Evolutionary conservation across 2,888 invertebrate species (phyloP), one percentile per base, ranked within the genome.

Genomic region (Megalurothrips usitatus): DNA sequence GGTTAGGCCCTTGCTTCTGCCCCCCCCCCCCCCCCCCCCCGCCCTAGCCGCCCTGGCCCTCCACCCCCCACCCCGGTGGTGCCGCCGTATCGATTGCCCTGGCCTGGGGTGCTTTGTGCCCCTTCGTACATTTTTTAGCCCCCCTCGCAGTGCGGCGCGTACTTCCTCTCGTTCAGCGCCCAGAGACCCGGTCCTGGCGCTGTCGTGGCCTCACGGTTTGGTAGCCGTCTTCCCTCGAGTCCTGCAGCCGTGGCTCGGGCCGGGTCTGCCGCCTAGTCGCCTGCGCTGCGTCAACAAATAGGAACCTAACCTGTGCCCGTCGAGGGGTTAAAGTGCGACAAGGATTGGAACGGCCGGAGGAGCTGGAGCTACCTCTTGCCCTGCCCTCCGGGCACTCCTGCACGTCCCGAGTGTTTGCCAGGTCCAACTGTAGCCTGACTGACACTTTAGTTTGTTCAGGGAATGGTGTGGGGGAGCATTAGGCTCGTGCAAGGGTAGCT

Each of bases 201-300:
- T 43, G 34, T 43, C 34, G 34, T 43, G 34, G 3, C 6, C 6
- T 4, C 34, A 43, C 14, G 19, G 14, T 58, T 17, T 19, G 17
- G 58, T 12, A 17, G 58, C 58, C 17, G 19, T 19, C 19, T 58
- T 19, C 11, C 58, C 19, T 58, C 58, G 52, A 43, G 34, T 43
- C 6, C 52, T 52, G 52, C 34, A 43, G 34, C 34, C 34, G 2
- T 6, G 34, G 34, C 34, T 43, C 34, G 34, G 6, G 3, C 6
- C 34, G 34, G 6, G 6, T 43, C 34, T 4, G 34, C 34, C 34
- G 34, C 34, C 34, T 43, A 43, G 34, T 43, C 34, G 34, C 6
- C 34, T 43, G 58, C 68, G 68, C 34, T 43, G 58, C 68, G 68
- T 75, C 68, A 75, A 75, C 68, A 75, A 75, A 75, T 75, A 75